Evolutionary conservation across 2,888 invertebrate species (phyloP).

Genomic region (Gasteruption jaculator): DNA sequence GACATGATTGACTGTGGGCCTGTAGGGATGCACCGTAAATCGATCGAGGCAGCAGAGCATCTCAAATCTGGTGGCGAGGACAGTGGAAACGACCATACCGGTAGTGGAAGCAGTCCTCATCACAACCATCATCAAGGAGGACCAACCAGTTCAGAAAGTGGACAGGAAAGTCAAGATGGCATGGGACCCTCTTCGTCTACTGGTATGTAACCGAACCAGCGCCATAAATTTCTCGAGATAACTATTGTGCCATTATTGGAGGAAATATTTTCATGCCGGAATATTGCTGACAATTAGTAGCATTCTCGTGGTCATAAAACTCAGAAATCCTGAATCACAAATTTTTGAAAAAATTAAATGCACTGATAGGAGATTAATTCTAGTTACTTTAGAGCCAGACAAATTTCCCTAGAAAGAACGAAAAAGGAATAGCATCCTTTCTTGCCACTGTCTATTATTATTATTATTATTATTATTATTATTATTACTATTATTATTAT

Average conservation of each 20-base stretch:
- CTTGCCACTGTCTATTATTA: too few relatives aligned
- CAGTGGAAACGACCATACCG: conserved; percentile 57
- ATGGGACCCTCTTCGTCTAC: conserved; percentile 44
- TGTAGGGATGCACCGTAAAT: conserved; percentile 98
- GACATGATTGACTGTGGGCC: conserved; percentile 52
- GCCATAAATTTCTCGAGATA: not conserved
- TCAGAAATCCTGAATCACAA: too few relatives aligned
- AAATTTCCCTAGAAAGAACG: too few relatives aligned
- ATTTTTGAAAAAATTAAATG: too few relatives aligned
- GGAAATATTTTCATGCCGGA: not conserved
- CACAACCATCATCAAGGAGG: conserved; percentile 46
- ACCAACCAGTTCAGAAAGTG: conserved; percentile 47
- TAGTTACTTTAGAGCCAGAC: too few relatives aligned
- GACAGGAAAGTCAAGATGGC: conserved; percentile 48
- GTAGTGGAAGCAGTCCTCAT: conserved; percentile 44
- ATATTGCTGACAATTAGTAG: too few relatives aligned
- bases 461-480: too few relatives aligned
- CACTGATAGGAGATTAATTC: too few relatives aligned
- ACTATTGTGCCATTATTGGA: not conserved
- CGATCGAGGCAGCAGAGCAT: conserved; percentile 93
- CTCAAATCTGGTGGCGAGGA: conserved; percentile 76
- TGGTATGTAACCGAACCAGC: conserved; percentile 28
- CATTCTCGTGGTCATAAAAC: too few relatives aligned
- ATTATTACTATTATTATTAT: too few relatives aligned
- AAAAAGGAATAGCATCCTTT: too few relatives aligned